Evolutionary conservation across 2,113 vertebrate species (phyloP).

Genomic region (Nyctibius bracteatus): DNA sequence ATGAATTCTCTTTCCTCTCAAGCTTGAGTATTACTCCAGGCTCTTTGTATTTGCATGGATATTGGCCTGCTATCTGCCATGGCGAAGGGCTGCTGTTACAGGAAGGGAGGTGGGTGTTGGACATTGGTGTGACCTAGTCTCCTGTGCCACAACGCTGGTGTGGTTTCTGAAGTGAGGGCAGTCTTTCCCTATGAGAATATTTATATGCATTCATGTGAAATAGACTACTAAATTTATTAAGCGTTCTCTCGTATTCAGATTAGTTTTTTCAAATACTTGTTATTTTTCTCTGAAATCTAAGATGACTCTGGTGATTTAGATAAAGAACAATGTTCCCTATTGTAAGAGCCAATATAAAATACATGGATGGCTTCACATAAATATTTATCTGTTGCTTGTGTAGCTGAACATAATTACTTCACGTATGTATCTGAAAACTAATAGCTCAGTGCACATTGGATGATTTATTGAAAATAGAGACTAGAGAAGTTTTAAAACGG

Average conservation of each 20-base stretch:
- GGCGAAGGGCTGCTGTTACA: neutral
- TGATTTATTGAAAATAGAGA: neutral
- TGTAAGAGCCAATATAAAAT: neutral
- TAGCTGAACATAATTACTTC: neutral
- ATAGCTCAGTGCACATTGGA: neutral
- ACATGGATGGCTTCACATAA: neutral
- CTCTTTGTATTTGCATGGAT: neutral
- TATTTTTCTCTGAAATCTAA: neutral
- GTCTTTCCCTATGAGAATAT: neutral
- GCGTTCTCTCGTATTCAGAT: neutral
- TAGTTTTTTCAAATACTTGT: neutral
- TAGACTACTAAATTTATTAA: neutral
- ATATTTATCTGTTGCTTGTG: neutral
- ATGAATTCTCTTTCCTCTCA: neutral
- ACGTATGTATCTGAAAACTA: neutral
- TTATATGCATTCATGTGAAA: neutral
- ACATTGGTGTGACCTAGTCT: accelerated
- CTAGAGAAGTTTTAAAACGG: neutral
- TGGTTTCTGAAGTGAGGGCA: neutral
- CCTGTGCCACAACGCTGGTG: neutral
- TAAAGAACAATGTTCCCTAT: neutral
- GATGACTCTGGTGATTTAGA: neutral
- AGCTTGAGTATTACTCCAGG: neutral
- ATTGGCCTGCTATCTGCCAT: neutral
- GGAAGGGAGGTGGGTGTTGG: neutral